A percentile compares a stretch with the other conserved stretches of the same genome.
Conservation (phyloP, 1,140 invertebrate species). For the Atopsyche davidsoni region DNA sequence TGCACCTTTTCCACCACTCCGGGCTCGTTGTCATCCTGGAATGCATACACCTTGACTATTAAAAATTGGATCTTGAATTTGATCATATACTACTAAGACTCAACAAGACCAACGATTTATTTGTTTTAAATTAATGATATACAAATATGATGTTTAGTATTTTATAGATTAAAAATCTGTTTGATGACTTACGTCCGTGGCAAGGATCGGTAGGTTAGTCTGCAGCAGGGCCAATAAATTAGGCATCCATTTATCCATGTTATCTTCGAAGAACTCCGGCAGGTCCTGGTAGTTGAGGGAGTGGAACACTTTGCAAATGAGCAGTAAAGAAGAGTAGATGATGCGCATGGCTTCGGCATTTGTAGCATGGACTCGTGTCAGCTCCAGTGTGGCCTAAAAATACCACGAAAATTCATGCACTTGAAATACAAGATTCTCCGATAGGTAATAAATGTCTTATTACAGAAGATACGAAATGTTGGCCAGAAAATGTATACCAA, state of each 20-base stretch:
- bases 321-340: slow-evolving; percentile 82
- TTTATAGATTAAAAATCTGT: too few species aligned
- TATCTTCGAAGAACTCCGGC: slow-evolving; percentile 98
- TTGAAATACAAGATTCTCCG: too few species aligned
- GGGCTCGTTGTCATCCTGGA: slow-evolving; percentile 78
- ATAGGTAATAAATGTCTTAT: too few species aligned
- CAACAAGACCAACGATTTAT: too few species aligned
- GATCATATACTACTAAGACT: too few species aligned
- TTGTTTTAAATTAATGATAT: too few species aligned
- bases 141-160: too few species aligned
- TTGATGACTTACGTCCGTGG: slow-evolving; percentile 53
- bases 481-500: too few species aligned
- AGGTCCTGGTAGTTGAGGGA: slow-evolving; percentile 95
- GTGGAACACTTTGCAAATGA: slow-evolving; percentile 95
- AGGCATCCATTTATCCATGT: slow-evolving; percentile 91
- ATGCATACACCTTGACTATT: too few species aligned
- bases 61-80: too few species aligned
- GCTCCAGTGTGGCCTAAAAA: slow-evolving; percentile 77
- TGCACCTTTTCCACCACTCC: slow-evolving; percentile 87
- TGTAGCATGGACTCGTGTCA: slow-evolving; percentile 69
- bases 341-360: slow-evolving; percentile 78
- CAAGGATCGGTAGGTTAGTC: slow-evolving; percentile 67
- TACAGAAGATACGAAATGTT: too few species aligned
- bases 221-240: slow-evolving; percentile 79
- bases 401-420: too few species aligned